Evolutionary conservation across 2,888 invertebrate genomes (phyloP).

Genomic region (Nomada flava): DNA sequence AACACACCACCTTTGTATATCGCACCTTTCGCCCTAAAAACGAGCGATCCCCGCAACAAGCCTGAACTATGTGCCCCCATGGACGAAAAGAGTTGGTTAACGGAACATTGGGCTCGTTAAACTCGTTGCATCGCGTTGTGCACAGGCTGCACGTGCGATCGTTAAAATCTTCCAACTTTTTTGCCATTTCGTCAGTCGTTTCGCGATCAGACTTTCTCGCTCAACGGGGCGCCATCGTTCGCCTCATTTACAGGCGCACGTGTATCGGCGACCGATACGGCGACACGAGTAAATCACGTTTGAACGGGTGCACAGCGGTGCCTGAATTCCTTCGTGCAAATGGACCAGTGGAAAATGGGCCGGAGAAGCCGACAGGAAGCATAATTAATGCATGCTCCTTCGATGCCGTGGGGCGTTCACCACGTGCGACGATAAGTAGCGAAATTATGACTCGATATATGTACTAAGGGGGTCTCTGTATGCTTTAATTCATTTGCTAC

Average conservation of each 20-base stretch:
- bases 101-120: slow-evolving; percentile 61
- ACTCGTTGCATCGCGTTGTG: slow-evolving; percentile 36
- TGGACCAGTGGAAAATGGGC: slow-evolving; percentile 43
- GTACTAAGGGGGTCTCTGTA: neutral
- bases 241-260: slow-evolving; percentile 52
- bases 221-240: slow-evolving; percentile 55
- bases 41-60: neutral
- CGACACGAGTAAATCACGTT: slow-evolving; percentile 58
- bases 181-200: slow-evolving; percentile 52
- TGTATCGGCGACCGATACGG: slow-evolving; percentile 53
- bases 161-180: slow-evolving; percentile 63
- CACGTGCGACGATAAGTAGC: slow-evolving; percentile 17
- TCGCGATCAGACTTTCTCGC: slow-evolving; percentile 51
- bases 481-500: too few species aligned
- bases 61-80: slow-evolving; percentile 14
- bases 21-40: too few species aligned
- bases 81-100: slow-evolving; percentile 47
- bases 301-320: slow-evolving; percentile 40
- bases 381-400: slow-evolving; percentile 36
- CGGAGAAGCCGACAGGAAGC: slow-evolving; percentile 11
- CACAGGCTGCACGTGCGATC: slow-evolving; percentile 58
- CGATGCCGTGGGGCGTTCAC: neutral
- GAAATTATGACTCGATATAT: neutral
- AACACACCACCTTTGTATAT: too few species aligned
- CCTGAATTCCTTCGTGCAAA: slow-evolving; percentile 48